These are phyloP conservation scores for Meganola albula DNA, from an alignment of 2,888 invertebrate species.

Conservation along the genomic window DNA sequence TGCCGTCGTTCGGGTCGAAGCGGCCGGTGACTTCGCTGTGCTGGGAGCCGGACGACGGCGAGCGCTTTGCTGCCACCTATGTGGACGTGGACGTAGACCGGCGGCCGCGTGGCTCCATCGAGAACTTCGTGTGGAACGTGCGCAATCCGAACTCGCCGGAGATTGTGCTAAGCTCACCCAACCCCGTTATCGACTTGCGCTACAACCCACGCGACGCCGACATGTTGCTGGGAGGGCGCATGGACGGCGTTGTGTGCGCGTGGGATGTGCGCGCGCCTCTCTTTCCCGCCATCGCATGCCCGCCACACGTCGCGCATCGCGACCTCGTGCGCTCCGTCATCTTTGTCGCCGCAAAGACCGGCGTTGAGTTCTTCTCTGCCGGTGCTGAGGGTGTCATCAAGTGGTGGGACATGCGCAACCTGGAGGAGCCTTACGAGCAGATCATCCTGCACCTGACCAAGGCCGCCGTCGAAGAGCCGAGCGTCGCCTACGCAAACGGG, in stretches of 20 bases:
- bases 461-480: slow-evolving; percentile 66
- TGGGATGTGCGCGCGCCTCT: slow-evolving; percentile 90
- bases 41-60: slow-evolving; percentile 91
- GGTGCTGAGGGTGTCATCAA: slow-evolving; percentile 92
- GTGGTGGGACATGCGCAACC: slow-evolving; percentile 86
- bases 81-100: slow-evolving; percentile 86
- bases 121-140: slow-evolving; percentile 90
- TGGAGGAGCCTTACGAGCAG: slow-evolving; percentile 79
- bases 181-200: slow-evolving; percentile 86
- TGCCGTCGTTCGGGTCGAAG: slow-evolving; percentile 61
- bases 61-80: slow-evolving; percentile 88
- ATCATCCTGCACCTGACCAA: slow-evolving; percentile 81
- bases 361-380: slow-evolving; percentile 93
- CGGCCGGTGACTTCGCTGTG: slow-evolving; percentile 87
- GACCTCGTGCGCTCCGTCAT: slow-evolving; percentile 90
- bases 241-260: slow-evolving; percentile 81
- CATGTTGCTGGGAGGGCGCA: slow-evolving; percentile 81
- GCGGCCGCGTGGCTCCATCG: slow-evolving; percentile 38
- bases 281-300: slow-evolving; percentile 79
- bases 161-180: slow-evolving; percentile 81
- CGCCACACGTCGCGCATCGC: slow-evolving; percentile 88
- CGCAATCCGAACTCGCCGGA: slow-evolving; percentile 90
- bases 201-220: slow-evolving; percentile 90
- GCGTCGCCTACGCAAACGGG: slow-evolving; percentile 75
- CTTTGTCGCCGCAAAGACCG: slow-evolving; percentile 94